Evolutionary conservation across 2,888 invertebrate species (phyloP).

Genomic region (Mythimna impura): DNA sequence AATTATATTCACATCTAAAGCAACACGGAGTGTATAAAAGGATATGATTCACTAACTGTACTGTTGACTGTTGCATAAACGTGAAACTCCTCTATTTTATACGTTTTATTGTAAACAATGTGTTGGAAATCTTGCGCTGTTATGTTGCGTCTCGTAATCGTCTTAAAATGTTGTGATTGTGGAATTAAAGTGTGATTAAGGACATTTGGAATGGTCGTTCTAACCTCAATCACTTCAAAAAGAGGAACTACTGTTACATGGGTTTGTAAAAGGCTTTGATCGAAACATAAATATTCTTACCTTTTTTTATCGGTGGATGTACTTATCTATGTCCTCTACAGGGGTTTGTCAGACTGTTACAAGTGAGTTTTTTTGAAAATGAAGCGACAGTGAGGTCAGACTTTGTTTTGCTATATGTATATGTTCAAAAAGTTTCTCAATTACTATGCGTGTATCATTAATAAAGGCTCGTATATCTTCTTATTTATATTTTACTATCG

Average conservation of each 20-base stretch:
- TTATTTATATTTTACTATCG: conserved; percentile 6
- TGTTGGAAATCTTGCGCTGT: conserved; percentile 46
- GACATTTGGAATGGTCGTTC: conserved; percentile 18
- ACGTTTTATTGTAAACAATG: conserved; percentile 49
- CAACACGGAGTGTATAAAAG: conserved; percentile 52
- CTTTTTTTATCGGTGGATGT: no score
- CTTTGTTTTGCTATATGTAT: neutral
- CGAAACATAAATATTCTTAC: neutral
- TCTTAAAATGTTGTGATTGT: conserved; percentile 52
- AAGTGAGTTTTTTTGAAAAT: neutral
- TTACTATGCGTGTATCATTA: neutral
- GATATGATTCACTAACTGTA: conserved; percentile 59
- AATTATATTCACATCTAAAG: conserved; percentile 60
- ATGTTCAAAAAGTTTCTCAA: neutral
- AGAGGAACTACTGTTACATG: conserved; percentile 8
- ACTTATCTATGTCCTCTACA: no score
- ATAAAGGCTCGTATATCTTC: neutral
- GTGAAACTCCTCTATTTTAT: conserved; percentile 60
- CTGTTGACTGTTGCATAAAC: conserved; percentile 62
- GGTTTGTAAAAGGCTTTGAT: neutral
- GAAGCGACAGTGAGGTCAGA: neutral
- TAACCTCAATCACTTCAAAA: conserved; percentile 36
- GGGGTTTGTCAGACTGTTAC: neutral
- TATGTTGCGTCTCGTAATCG: conserved; percentile 46
- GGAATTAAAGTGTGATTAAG: conserved; percentile 62